These are phyloP conservation scores for Danio kyathit DNA, from an alignment of 2,797 vertebrate species.

Conservation along the genomic window DNA sequence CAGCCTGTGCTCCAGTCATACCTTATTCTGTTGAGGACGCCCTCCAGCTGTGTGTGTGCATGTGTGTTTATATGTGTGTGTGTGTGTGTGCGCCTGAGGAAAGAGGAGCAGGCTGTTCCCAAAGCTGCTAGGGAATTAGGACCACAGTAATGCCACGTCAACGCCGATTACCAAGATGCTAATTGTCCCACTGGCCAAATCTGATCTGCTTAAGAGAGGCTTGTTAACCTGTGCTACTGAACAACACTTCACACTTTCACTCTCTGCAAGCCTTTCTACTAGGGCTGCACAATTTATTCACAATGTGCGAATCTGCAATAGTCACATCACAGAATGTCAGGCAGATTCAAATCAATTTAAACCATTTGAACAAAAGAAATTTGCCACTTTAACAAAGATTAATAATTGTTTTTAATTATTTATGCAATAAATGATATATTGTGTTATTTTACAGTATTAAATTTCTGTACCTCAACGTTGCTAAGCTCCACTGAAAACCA, in stretches of 20 bases:
- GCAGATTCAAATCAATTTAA: too few relatives aligned
- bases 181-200: conserved; percentile 26
- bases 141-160: conserved; percentile 43
- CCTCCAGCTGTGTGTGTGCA: conserved; percentile 9
- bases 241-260: conserved; percentile 30
- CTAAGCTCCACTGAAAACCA: too few relatives aligned
- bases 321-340: too few relatives aligned
- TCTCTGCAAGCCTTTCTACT: conserved; percentile 16
- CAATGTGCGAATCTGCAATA: too few relatives aligned
- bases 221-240: conserved; percentile 41
- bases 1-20: not conserved
- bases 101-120: not conserved
- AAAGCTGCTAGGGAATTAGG: conserved; percentile 34
- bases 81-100: not conserved
- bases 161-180: conserved; percentile 36
- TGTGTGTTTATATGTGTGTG: not conserved
- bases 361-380: too few relatives aligned
- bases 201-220: conserved; percentile 50
- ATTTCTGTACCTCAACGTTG: too few relatives aligned
- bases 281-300: too few relatives aligned
- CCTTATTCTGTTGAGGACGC: conserved; percentile 4
- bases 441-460: too few relatives aligned
- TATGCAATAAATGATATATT: too few relatives aligned
- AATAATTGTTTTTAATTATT: too few relatives aligned
- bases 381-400: too few relatives aligned